Evolutionary conservation across 2,797 vertebrate genomes (phyloP), one percentile per base, ranked within the genome.

Genomic region (Apogon hyalosoma): DNA sequence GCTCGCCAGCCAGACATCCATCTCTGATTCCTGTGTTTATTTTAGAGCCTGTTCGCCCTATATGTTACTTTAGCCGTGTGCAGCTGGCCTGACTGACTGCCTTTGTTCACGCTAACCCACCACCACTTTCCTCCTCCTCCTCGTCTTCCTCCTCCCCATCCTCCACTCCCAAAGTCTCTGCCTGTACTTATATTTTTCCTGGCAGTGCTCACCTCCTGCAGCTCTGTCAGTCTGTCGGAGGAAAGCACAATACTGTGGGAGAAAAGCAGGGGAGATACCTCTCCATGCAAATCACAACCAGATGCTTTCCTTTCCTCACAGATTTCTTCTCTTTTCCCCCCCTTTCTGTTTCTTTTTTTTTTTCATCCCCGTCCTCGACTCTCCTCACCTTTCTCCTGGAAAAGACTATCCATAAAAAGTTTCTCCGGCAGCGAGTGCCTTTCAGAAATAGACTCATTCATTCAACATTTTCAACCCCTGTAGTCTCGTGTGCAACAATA

Each of bases 161-260:
- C 73, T 55, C 52, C 52, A 36, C 56, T 68, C 71, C 59, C 42
- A 53, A 75, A 72, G 39, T 63, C 1, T 16, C 67, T 76, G 76
- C 70, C 83, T 84, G 69, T 55, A 64, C 69, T 88, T 92, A 84
- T 92, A 79, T 93, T 94, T 93, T 93, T 91, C 87, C 86, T 93
- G 93, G 91, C 92, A 90, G 48, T 15, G 64, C 58, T 40, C 70
- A 77, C 75, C 85, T 90, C 85, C 84, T 40, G 3, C 84, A 88
- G 88, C 80, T 88, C 85, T 74, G 86, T 92, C 73, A 76, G 75
- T 88, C 88, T 89, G 87, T 90, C 80, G 83, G 80, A 90, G 81
- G 90, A 69, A 75, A 70, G 53, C 58, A 86, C 83, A 82, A 88
- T 74, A 70, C 83, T 90, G 87, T 90, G 82, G 83, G 80, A 90